Evolutionary conservation across 1,140 invertebrate species (phyloP).

Genomic region (Drosophila sproati): DNA sequence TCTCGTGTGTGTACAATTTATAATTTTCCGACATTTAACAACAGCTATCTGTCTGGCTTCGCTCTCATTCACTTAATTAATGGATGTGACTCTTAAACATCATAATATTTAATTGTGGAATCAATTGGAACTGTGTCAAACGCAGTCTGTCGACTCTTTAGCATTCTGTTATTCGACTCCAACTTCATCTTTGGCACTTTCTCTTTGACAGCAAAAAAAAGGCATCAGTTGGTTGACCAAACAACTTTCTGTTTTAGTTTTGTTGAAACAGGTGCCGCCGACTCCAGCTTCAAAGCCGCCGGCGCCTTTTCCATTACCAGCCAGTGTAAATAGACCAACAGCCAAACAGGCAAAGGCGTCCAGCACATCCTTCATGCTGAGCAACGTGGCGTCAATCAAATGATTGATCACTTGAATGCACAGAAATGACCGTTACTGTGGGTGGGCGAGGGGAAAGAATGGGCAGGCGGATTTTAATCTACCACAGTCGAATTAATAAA

Average conservation of each 20-base stretch:
- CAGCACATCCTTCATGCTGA: constrained; percentile 55
- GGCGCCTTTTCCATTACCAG: constrained; percentile 24
- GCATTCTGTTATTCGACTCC: neutral
- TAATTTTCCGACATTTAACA: no score
- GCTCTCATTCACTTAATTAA: neutral
- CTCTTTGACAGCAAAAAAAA: constrained; percentile 17
- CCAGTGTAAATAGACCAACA: constrained; percentile 17
- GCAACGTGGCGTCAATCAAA: constrained; percentile 72
- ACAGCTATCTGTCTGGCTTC: neutral
- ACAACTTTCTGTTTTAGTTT: constrained; percentile 55
- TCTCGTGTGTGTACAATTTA: no score
- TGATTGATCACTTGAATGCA: constrained; percentile 69
- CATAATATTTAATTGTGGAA: neutral
- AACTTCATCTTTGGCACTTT: constrained; percentile 21
- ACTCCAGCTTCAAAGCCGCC: constrained; percentile 17
- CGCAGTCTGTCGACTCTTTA: no score
- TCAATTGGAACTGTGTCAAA: neutral
- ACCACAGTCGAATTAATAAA: constrained; percentile 68
- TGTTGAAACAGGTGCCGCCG: constrained; percentile 53
- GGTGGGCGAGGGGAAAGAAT: neutral
- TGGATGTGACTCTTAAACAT: no score
- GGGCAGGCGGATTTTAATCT: constrained; percentile 68
- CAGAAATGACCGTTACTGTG: constrained; percentile 19
- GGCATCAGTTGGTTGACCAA: constrained; percentile 48
- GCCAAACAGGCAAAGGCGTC: constrained; percentile 8